Conservation (phyloP, 2,888 invertebrate species). For the Pseudococcus jackbeardsleyi region DNA sequence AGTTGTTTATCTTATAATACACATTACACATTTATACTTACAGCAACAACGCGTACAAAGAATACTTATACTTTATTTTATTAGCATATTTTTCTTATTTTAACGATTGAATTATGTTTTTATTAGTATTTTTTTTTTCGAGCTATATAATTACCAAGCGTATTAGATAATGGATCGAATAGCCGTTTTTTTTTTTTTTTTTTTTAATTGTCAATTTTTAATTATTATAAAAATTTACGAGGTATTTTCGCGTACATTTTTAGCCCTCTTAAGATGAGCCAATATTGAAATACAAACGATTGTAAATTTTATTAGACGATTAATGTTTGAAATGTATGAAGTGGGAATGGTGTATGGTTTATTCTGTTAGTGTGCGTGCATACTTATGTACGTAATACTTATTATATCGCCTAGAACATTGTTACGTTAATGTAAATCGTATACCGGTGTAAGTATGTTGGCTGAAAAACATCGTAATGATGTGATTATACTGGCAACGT, state of each 20-base stretch:
- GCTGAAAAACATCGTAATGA: neutral
- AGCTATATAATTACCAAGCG: constrained; percentile 43
- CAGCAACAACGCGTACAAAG: constrained; percentile 25
- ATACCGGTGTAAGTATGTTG: neutral
- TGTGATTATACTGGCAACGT: neutral
- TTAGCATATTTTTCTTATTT: constrained; percentile 48
- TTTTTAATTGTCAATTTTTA: constrained; percentile 35
- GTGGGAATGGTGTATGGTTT: neutral
- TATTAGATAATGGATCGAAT: constrained; percentile 29
- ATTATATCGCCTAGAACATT: neutral
- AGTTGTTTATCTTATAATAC: constrained; percentile 35
- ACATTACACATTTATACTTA: no score
- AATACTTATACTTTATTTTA: constrained; percentile 50
- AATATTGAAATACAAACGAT: neutral
- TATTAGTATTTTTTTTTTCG: constrained; percentile 28
- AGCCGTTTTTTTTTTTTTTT: constrained; percentile 24
- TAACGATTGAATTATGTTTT: constrained; percentile 49
- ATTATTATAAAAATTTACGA: constrained; percentile 43
- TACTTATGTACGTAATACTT: neutral
- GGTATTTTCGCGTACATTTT: constrained; percentile 6
- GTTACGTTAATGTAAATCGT: constrained; percentile 1
- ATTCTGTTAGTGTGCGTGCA: neutral
- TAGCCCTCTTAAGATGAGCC: neutral
- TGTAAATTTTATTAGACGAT: neutral
- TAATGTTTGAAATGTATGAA: neutral